Percentiles rank a stretch among this genome's conserved stretches.
Conservation (phyloP, 2,888 invertebrate genomes). For the Drosophila cognata region DNA sequence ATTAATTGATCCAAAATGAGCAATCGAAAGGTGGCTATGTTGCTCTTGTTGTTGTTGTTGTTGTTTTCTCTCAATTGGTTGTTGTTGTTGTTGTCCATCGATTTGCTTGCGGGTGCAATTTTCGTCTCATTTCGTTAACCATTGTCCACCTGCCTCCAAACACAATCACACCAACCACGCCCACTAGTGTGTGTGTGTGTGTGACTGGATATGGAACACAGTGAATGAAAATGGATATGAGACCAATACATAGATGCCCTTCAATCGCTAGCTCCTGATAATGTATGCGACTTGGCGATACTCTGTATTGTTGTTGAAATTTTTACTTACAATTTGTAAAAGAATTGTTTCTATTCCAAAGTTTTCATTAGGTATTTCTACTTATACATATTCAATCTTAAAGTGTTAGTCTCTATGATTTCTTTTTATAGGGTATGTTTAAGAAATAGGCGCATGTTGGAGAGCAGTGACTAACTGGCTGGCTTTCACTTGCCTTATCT, state of each 20-base stretch:
- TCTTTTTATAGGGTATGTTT: neutral
- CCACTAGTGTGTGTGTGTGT: conserved; percentile 5
- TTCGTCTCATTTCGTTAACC: conserved; percentile 11
- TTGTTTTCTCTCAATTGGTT: conserved; percentile 30
- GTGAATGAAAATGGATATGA: neutral
- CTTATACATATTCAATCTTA: neutral
- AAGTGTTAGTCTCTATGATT: neutral
- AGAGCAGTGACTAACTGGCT: conserved; percentile 39
- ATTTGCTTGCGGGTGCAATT: conserved; percentile 62
- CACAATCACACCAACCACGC: neutral
- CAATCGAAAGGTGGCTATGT: conserved; percentile 17
- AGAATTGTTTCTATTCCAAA: neutral
- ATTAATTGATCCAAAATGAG: conserved; percentile 33
- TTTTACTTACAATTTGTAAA: neutral
- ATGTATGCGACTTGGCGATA: neutral
- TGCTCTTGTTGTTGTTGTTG: conserved; percentile 8
- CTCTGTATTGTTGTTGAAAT: neutral
- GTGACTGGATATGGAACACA: neutral
- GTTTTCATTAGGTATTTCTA: rapidly evolving
- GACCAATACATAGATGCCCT: neutral
- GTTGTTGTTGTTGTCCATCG: conserved; percentile 41
- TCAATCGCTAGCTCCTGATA: neutral
- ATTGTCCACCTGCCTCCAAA: neutral
- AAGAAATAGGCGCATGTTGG: neutral
- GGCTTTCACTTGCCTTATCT: conserved; percentile 39